phyloP scores from a whole-genome alignment of 2,113 vertebrate species.

The Siniperca chuatsi region DNA sequence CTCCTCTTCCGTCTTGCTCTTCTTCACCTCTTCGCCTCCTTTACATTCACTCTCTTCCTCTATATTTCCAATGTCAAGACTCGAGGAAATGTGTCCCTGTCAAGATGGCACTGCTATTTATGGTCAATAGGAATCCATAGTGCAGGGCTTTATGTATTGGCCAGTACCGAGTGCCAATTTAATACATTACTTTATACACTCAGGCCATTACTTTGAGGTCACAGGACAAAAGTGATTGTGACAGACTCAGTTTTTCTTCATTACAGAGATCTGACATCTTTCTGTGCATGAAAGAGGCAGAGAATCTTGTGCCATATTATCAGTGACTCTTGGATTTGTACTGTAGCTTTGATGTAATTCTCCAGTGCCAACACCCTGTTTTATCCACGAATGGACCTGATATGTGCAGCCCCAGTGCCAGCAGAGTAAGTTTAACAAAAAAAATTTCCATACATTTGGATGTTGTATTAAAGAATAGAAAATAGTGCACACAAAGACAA shows the following conservation, averaged over 20 bases:
- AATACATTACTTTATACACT: slow-evolving; percentile 51
- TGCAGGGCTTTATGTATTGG: slow-evolving; percentile 35
- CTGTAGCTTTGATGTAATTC: slow-evolving; percentile 54
- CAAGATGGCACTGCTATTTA: slow-evolving; percentile 32
- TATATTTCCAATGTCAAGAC: slow-evolving; percentile 37
- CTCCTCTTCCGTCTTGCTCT: slow-evolving; percentile 48
- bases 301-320: slow-evolving; percentile 44
- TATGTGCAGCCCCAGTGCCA: slow-evolving; percentile 12
- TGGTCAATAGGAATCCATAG: slow-evolving; percentile 22
- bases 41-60: slow-evolving; percentile 26
- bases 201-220: slow-evolving; percentile 54
- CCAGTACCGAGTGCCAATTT: slow-evolving; percentile 35
- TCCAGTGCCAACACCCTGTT: slow-evolving; percentile 32
- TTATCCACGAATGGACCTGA: slow-evolving; percentile 43
- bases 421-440: slow-evolving; percentile 3
- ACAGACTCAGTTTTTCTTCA: slow-evolving; percentile 70
- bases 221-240: slow-evolving; percentile 50
- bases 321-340: slow-evolving; percentile 38
- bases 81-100: slow-evolving; percentile 22
- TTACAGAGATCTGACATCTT: slow-evolving; percentile 48
- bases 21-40: slow-evolving; percentile 46
- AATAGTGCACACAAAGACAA: slow-evolving; percentile 20
- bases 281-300: slow-evolving; percentile 49
- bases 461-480: slow-evolving; percentile 6
- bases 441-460: slow-evolving; percentile 3